Evolutionary conservation across 2,797 vertebrate genomes (phyloP).

Genomic region (Coilia nasus): DNA sequence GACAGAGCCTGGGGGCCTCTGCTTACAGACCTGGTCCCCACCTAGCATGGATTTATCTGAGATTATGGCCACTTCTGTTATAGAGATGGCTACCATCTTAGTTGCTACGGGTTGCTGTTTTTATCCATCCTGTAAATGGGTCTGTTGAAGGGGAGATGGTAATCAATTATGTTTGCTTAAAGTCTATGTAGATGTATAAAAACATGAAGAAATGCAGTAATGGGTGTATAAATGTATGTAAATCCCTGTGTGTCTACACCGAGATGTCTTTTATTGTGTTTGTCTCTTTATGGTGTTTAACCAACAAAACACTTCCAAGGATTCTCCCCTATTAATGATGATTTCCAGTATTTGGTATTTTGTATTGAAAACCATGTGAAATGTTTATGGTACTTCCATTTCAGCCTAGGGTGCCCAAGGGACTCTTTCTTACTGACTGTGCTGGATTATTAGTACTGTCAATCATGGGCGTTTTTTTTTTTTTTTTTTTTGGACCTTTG

Average conservation of each 20-base stretch:
- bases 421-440: not conserved
- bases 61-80: not conserved
- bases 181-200: not conserved
- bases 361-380: not conserved
- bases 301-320: conserved; percentile 17
- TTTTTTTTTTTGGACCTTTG: no score
- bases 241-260: not conserved
- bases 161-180: not conserved
- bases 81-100: not conserved
- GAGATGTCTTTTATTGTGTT: not conserved
- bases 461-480: conserved; percentile 16
- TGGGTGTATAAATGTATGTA: conserved; percentile 17
- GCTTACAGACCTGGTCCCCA: not conserved
- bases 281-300: conserved; percentile 9
- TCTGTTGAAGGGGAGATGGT: not conserved
- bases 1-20: not conserved
- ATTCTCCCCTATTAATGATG: not conserved
- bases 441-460: not conserved
- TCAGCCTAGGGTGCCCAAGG: not conserved
- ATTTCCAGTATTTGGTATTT: not conserved
- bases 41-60: not conserved
- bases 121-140: not conserved
- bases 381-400: conserved; percentile 26
- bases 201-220: not conserved
- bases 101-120: not conserved